Percentiles rank a stretch among this genome's conserved stretches.
Conservation (phyloP, 2,113 vertebrate genomes). For the Aptenodytes forsteri region DNA sequence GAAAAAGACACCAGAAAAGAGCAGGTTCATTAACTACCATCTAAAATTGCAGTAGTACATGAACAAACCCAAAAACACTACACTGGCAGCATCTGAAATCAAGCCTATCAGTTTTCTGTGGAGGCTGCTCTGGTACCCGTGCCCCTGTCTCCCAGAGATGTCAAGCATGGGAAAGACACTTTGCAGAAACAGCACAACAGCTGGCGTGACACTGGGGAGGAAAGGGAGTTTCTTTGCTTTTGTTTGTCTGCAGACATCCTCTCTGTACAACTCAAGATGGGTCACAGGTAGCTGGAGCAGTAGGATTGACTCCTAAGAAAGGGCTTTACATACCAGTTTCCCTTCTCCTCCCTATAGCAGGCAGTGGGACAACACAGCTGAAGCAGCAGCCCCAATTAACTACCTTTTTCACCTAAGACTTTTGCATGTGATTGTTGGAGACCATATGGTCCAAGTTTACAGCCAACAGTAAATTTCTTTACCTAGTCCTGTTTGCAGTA, state of each 20-base stretch:
- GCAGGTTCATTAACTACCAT: background rate
- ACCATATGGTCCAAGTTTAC: conserved; percentile 25
- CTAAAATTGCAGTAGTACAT: accelerated
- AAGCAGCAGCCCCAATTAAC: background rate
- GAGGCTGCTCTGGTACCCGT: background rate
- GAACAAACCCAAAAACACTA: background rate
- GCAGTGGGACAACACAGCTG: background rate
- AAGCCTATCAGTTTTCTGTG: background rate
- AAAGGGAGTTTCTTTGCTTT: background rate
- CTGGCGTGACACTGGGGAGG: background rate
- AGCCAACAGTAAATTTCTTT: conserved; percentile 25
- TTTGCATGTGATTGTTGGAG: background rate
- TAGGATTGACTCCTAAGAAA: background rate
- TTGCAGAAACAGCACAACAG: background rate
- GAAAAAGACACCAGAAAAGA: background rate
- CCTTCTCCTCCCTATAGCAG: background rate
- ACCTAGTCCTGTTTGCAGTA: background rate
- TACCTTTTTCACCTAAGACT: background rate
- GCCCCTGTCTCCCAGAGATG: background rate
- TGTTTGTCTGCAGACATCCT: background rate
- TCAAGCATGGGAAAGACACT: background rate
- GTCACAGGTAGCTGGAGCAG: background rate
- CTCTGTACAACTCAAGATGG: background rate
- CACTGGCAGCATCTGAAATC: background rate
- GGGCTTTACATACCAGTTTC: background rate